Evolutionary conservation across 2,113 vertebrate species (phyloP).

Genomic region (Pachypanchax playfairii): DNA sequence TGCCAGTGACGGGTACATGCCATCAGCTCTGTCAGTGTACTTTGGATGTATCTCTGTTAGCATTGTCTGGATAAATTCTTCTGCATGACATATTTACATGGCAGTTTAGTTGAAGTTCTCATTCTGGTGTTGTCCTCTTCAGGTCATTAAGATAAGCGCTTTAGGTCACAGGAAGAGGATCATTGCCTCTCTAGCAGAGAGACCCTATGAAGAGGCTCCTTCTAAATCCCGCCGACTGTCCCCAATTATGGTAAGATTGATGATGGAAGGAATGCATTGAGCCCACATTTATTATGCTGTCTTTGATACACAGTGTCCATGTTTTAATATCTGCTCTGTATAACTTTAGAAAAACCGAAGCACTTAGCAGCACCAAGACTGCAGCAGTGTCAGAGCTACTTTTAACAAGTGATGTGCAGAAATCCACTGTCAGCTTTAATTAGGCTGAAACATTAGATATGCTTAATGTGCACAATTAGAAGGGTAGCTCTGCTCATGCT

Average conservation of each 20-base stretch:
- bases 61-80: slow-evolving; percentile 26
- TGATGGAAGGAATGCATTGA: background rate
- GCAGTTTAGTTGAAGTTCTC: slow-evolving; percentile 12
- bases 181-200: slow-evolving; percentile 92
- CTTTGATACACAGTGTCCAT: too few species aligned
- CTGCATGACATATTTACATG: slow-evolving; percentile 27
- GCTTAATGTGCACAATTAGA: slow-evolving; percentile 27
- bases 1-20: slow-evolving; percentile 53
- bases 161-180: slow-evolving; percentile 96
- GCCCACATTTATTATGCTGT: too few species aligned
- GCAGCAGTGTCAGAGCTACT: slow-evolving; percentile 8
- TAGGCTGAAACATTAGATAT: slow-evolving; percentile 21
- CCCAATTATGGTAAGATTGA: slow-evolving; percentile 89
- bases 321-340: background rate
- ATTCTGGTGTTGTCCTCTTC: slow-evolving; percentile 21
- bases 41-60: slow-evolving; percentile 51
- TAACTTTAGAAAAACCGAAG: too few species aligned
- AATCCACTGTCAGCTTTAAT: slow-evolving; percentile 27
- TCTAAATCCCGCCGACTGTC: slow-evolving; percentile 93
- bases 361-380: slow-evolving; percentile 5
- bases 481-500: slow-evolving; percentile 4
- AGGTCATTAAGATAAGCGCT: slow-evolving; percentile 95
- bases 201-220: slow-evolving; percentile 93
- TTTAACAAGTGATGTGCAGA: slow-evolving; percentile 20
- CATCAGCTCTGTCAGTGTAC: slow-evolving; percentile 47